Conservation (phyloP, 2,113 vertebrate genomes). For the Prolemur simus region DNA sequence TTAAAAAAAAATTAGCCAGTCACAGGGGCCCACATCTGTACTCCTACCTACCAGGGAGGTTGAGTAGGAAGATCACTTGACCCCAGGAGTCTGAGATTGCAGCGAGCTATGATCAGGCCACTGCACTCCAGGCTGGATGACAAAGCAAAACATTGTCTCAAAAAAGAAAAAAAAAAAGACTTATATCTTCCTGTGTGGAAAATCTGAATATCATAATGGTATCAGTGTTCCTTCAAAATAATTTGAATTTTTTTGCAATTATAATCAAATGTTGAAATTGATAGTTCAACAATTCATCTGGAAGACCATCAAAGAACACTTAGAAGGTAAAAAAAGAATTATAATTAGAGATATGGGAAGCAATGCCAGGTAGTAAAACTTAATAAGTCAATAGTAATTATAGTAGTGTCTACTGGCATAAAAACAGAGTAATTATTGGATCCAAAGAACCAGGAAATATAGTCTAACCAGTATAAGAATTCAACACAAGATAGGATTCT, state of each 20-base stretch:
- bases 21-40: too few species aligned
- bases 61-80: too few species aligned
- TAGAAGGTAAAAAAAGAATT: not conserved
- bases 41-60: too few species aligned
- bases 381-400: slow-evolving; percentile 17
- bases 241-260: not conserved
- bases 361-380: slow-evolving; percentile 3
- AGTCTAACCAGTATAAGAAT: not conserved
- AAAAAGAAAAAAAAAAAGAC: not conserved
- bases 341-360: not conserved
- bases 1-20: too few species aligned
- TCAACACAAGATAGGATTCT: slow-evolving; percentile 2
- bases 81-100: too few species aligned
- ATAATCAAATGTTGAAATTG: slow-evolving; percentile 30
- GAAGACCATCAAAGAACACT: not conserved
- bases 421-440: not conserved
- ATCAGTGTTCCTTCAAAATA: slow-evolving; percentile 27
- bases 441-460: slow-evolving; percentile 21
- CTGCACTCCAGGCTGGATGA: too few species aligned
- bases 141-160: too few species aligned
- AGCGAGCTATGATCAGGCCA: too few species aligned
- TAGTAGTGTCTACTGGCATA: not conserved
- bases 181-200: not conserved
- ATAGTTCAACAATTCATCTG: slow-evolving; percentile 1
- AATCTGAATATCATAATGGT: not conserved